phyloP scores from a whole-genome alignment of 1,140 invertebrate genomes.

The Macrocentrus cingulum region DNA sequence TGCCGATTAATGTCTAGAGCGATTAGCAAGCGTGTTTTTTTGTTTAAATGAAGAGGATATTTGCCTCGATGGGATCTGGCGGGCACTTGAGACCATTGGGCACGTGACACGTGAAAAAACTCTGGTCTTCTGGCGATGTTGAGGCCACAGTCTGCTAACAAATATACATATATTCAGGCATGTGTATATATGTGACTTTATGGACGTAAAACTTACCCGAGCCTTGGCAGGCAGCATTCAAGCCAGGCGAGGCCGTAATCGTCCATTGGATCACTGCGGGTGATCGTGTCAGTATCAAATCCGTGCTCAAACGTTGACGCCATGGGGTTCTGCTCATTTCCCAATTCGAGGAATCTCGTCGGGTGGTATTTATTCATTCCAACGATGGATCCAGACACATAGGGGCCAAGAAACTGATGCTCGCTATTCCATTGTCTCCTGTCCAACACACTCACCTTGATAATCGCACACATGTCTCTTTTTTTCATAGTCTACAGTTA shows the following conservation, averaged over 20 bases:
- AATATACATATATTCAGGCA: too few relatives aligned
- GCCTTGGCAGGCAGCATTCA: conserved; percentile 18
- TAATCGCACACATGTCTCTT: too few relatives aligned
- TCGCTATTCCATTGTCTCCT: too few relatives aligned
- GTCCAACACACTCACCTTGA: too few relatives aligned
- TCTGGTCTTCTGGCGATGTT: conserved; percentile 3
- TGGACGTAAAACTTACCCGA: too few relatives aligned
- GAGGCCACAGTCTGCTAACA: not conserved
- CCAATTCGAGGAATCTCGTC: conserved; percentile 29
- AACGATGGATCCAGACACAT: conserved; percentile 2
- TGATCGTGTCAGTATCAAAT: conserved; percentile 25
- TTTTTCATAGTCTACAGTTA: too few relatives aligned
- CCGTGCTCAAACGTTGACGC: conserved; percentile 9
- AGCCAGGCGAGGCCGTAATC: conserved; percentile 21
- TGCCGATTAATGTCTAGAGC: too few relatives aligned
- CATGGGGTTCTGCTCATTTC: conserved; percentile 26
- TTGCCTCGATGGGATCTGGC: too few relatives aligned
- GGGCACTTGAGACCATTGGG: not conserved
- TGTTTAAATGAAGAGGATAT: too few relatives aligned
- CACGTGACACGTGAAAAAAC: conserved; percentile 7
- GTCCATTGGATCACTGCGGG: conserved; percentile 23
- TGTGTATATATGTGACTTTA: too few relatives aligned
- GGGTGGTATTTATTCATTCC: conserved; percentile 18
- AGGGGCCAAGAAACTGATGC: not conserved
- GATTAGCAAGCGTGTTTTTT: too few relatives aligned